These are phyloP conservation scores for Galbula dea DNA, from an alignment of 2,113 vertebrate species.

Conservation along the genomic window DNA sequence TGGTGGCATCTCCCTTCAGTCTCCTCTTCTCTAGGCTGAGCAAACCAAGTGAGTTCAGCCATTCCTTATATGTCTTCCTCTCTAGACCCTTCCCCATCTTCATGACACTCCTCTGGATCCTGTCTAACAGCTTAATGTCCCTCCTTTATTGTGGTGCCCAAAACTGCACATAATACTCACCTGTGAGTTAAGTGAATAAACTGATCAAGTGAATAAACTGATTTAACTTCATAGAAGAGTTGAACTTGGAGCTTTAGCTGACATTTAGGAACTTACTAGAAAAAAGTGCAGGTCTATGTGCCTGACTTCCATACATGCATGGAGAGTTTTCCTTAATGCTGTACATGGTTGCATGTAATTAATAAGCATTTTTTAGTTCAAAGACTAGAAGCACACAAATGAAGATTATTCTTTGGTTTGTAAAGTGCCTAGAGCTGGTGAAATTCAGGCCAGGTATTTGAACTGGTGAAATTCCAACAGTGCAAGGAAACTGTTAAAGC, in stretches of 20 bases:
- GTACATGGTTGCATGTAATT: neutral
- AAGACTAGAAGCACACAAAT: neutral
- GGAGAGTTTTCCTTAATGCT: too few relatives aligned
- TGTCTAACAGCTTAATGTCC: too few relatives aligned
- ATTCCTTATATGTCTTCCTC: too few relatives aligned
- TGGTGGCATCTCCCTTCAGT: too few relatives aligned
- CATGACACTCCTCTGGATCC: too few relatives aligned
- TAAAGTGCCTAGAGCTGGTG: neutral
- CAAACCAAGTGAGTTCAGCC: too few relatives aligned
- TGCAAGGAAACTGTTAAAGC: neutral
- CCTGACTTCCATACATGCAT: fast-evolving
- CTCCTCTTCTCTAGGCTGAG: too few relatives aligned
- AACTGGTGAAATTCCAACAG: neutral
- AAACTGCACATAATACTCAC: too few relatives aligned
- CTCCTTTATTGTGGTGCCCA: too few relatives aligned
- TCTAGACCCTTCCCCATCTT: too few relatives aligned
- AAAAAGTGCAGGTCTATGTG: fast-evolving
- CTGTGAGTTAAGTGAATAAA: neutral
- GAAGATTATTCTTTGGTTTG: neutral
- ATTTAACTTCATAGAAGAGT: neutral
- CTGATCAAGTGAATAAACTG: neutral
- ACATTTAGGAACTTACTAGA: neutral
- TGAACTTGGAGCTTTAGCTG: neutral
- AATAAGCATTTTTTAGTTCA: neutral
- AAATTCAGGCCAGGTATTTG: neutral